A percentile compares a stretch with the other conserved stretches of the same genome.
These are phyloP conservation scores for Mus minutoides DNA, from an alignment of 2,797 vertebrate genomes.

Conservation along the genomic window DNA sequence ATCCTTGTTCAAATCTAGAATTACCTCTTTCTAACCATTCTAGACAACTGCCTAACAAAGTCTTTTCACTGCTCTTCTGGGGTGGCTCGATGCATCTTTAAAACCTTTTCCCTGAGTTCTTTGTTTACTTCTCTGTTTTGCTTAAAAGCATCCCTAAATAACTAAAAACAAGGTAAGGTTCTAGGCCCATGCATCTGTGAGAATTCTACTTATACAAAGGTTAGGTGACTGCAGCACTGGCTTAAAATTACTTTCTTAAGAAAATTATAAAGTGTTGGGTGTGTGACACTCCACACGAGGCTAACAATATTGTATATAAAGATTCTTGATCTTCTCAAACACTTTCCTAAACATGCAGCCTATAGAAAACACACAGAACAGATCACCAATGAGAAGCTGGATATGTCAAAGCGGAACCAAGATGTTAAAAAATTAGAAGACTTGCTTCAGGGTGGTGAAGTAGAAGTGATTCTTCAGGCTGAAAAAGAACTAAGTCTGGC, in stretches of 20 bases:
- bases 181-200: background rate
- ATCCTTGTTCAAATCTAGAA: conserved; percentile 21
- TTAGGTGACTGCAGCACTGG: conserved; percentile 14
- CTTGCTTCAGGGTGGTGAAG: too few relatives aligned
- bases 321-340: conserved; percentile 91
- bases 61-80: background rate
- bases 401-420: conserved; percentile 87
- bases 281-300: conserved; percentile 65
- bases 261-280: background rate
- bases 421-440: too few relatives aligned
- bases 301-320: conserved; percentile 93
- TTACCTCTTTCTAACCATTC: background rate
- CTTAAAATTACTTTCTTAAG: conserved; percentile 40
- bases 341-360: conserved; percentile 93
- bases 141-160: conserved; percentile 9
- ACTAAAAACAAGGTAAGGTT: conserved; percentile 38
- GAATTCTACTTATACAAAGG: conserved; percentile 17
- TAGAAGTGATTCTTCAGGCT: conserved; percentile 87
- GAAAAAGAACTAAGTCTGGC: conserved; percentile 94
- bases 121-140: background rate
- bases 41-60: background rate
- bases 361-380: conserved; percentile 97
- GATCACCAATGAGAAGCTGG: conserved; percentile 89
- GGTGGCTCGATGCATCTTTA: background rate
- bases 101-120: background rate